Evolutionary conservation across 2,797 vertebrate genomes (phyloP).

Genomic region (Myiotriccus ornatus): DNA sequence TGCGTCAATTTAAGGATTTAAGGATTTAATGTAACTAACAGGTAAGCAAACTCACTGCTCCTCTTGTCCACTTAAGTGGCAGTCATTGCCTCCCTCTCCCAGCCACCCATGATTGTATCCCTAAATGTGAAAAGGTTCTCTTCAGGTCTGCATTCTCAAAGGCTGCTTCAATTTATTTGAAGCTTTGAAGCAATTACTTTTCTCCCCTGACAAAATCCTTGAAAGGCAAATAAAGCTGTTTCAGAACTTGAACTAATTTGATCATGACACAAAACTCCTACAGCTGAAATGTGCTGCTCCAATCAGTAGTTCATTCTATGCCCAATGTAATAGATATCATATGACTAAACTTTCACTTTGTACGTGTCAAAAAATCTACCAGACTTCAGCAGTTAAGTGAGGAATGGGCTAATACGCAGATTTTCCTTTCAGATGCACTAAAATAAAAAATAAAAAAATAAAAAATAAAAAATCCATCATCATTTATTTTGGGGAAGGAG

Average conservation of each 20-base stretch:
- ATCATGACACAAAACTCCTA: background rate
- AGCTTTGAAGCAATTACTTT: background rate
- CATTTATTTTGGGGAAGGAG: background rate
- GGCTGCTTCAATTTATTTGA: background rate
- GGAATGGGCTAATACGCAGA: background rate
- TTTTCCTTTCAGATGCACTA: background rate
- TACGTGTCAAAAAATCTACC: background rate
- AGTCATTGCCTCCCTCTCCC: background rate
- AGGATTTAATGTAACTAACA: background rate
- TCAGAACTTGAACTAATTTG: background rate
- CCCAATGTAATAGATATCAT: background rate
- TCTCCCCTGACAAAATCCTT: background rate
- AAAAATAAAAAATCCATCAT: no score
- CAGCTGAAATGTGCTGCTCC: background rate
- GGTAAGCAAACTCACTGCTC: background rate
- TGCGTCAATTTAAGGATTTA: background rate
- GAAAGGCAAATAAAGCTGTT: background rate
- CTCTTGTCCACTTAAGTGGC: background rate
- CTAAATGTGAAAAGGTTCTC: background rate
- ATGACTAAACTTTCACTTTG: background rate
- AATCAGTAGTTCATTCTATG: rapidly evolving
- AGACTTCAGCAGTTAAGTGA: background rate
- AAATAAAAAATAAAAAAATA: background rate
- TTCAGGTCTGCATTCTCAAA: background rate
- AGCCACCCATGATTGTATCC: background rate